Percentiles rank a stretch among this genome's conserved stretches.
Conservation (phyloP, 2,888 invertebrate genomes). For the Lasioglossum lativentre region DNA sequence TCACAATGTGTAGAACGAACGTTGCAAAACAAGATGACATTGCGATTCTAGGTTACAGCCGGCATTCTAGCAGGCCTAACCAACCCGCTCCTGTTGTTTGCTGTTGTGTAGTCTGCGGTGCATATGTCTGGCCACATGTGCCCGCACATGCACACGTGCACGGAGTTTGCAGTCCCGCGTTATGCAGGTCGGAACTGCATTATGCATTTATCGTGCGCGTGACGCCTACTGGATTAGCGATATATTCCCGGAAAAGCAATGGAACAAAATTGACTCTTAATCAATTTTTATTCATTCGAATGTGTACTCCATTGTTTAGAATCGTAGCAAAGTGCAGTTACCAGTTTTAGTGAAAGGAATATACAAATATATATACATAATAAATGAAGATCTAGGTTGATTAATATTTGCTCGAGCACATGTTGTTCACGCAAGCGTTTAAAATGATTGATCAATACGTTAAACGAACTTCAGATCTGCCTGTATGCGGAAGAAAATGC, state of each 20-base stretch:
- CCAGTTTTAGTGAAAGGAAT: too few species aligned
- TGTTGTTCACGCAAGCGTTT: not conserved
- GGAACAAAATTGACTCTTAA: not conserved
- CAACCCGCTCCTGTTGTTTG: conserved; percentile 45
- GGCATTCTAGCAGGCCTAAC: conserved; percentile 23
- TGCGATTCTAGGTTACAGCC: conserved; percentile 17
- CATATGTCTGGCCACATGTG: conserved; percentile 32
- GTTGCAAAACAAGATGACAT: not conserved
- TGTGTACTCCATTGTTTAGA: not conserved
- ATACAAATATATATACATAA: too few species aligned
- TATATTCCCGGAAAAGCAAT: not conserved
- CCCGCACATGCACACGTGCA: conserved; percentile 19
- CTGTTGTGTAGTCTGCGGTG: conserved; percentile 38
- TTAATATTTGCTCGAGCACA: not conserved
- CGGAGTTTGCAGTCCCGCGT: conserved; percentile 3
- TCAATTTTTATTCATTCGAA: not conserved
- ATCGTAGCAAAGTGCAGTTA: too few species aligned
- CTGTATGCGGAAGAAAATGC: not conserved
- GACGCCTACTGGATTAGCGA: not conserved
- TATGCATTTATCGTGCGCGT: not conserved
- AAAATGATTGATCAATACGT: not conserved
- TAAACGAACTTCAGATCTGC: not conserved
- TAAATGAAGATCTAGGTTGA: not conserved
- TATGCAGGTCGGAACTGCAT: conserved; percentile 21
- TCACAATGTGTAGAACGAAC: not conserved